phyloP scores from a whole-genome alignment of 2,113 vertebrate species.

The Anolis carolinensis region DNA sequence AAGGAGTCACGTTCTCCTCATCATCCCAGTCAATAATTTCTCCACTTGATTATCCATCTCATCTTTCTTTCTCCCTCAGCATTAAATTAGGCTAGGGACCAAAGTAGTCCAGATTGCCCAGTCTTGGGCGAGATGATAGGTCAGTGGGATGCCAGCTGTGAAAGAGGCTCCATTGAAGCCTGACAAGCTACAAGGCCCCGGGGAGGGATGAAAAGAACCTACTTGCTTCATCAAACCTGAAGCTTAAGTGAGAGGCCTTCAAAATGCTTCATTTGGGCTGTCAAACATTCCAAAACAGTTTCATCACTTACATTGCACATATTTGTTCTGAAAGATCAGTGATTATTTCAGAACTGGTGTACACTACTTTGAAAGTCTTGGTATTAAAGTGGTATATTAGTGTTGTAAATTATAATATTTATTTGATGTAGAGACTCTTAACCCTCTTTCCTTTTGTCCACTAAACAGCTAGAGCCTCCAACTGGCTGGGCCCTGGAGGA shows the following conservation, averaged over 20 bases:
- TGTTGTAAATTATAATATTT: no score
- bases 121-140: neutral
- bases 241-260: neutral
- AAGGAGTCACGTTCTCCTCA: neutral
- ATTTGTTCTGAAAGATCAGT: neutral
- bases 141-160: neutral
- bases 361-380: no score
- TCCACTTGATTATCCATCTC: neutral
- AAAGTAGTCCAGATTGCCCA: neutral
- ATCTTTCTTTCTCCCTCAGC: neutral
- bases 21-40: neutral
- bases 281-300: neutral
- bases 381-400: no score
- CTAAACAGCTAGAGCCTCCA: constrained; percentile 80
- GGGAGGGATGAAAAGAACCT: neutral
- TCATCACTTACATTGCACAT: neutral
- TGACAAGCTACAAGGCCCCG: neutral
- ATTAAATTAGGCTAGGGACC: neutral
- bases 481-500: constrained; percentile 84
- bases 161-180: neutral
- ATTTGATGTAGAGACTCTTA: neutral
- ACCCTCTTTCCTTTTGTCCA: neutral
- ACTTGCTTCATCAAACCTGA: neutral
- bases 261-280: neutral
- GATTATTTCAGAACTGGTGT: no score